phyloP scores from a whole-genome alignment of 2,888 invertebrate species.

The Epirrhoe tristata region DNA sequence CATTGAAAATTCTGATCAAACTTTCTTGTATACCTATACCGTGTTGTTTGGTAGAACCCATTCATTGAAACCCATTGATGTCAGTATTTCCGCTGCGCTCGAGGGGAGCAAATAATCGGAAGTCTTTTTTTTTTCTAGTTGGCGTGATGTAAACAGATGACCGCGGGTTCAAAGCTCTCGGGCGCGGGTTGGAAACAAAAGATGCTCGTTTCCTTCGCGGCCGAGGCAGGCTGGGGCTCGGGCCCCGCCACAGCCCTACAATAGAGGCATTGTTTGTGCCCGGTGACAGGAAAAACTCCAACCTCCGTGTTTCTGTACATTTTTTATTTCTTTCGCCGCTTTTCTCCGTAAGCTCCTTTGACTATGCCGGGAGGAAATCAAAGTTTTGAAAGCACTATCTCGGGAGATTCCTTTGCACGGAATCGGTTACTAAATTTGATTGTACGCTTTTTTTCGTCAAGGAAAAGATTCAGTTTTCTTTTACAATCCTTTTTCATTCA shows the following conservation, averaged over 20 bases:
- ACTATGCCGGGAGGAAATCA: conserved; percentile 74
- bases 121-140: conserved; percentile 69
- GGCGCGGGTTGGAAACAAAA: conserved; percentile 78
- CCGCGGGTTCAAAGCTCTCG: conserved; percentile 80
- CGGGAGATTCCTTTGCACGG: conserved; percentile 45
- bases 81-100: conserved; percentile 26
- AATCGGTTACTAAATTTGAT: conserved; percentile 18
- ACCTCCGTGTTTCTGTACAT: conserved; percentile 84
- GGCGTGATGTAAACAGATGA: conserved; percentile 81
- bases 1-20: neutral
- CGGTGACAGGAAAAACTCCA: conserved; percentile 85
- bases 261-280: conserved; percentile 83
- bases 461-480: conserved; percentile 3
- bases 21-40: neutral
- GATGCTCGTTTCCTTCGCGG: conserved; percentile 82
- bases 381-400: conserved; percentile 69
- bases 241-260: conserved; percentile 63
- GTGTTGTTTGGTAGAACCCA: conserved; percentile 19
- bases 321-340: conserved; percentile 75
- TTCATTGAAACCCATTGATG: conserved; percentile 36
- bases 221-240: conserved; percentile 56
- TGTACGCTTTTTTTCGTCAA: conserved; percentile 2
- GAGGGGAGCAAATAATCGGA: conserved; percentile 60
- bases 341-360: conserved; percentile 78
- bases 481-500: neutral